These are phyloP conservation scores for Orthosia incerta DNA, from an alignment of 2,888 invertebrate genomes.

Conservation along the genomic window DNA sequence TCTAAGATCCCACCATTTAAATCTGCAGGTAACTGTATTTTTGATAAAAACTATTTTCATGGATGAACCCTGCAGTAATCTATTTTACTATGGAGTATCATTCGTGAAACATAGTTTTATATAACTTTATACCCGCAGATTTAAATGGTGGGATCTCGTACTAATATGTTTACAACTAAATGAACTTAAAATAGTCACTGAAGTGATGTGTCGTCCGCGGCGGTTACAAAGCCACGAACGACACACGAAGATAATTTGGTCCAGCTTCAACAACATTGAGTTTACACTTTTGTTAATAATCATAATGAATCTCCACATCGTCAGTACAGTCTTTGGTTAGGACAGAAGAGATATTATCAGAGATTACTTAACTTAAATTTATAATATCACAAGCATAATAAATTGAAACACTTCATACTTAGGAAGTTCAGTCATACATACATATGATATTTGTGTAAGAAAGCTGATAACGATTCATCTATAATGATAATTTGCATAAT, in stretches of 20 bases:
- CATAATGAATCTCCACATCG: conserved; percentile 78
- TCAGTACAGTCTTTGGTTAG: conserved; percentile 90
- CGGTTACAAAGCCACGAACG: conserved; percentile 64
- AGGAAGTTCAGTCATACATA: conserved; percentile 73
- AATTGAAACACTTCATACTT: conserved; percentile 75
- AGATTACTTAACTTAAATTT: conserved; percentile 85
- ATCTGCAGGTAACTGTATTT: too few relatives aligned
- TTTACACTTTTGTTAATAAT: conserved; percentile 77
- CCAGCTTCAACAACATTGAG: conserved; percentile 85
- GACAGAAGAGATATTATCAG: conserved; percentile 84
- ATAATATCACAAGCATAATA: conserved; percentile 90
- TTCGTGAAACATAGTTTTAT: too few relatives aligned
- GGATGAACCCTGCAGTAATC: too few relatives aligned
- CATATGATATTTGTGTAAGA: conserved; percentile 57
- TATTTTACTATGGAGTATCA: too few relatives aligned
- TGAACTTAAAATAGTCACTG: conserved; percentile 76
- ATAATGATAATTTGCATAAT: conserved; percentile 56
- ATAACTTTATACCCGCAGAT: too few relatives aligned
- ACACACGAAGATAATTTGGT: conserved; percentile 84
- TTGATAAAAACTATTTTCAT: too few relatives aligned
- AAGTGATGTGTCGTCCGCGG: conserved; percentile 66
- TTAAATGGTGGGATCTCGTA: too few relatives aligned
- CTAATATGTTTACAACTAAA: conserved; percentile 75
- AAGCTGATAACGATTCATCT: conserved; percentile 63
- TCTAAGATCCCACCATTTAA: too few relatives aligned